Conservation (phyloP, 64 coral and sea anemone genomes). For the Catalaphyllia jardinei region DNA sequence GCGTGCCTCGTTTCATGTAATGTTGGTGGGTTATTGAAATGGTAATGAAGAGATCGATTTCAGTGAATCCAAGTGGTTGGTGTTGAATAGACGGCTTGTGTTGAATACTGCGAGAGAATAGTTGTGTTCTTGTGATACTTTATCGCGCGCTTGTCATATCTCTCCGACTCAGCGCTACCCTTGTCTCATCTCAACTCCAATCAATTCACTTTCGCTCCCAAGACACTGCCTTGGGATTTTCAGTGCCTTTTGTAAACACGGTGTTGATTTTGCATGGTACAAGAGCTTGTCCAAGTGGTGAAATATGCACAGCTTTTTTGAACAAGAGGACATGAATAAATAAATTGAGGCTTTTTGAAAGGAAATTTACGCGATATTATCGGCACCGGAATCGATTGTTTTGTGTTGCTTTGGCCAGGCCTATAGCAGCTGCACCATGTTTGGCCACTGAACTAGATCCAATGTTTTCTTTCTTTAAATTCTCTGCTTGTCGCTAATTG, state of each 20-base stretch:
- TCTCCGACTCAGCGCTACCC: conserved; percentile 16
- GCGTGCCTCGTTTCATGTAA: conserved; percentile 65
- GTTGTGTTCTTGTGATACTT: conserved; percentile 53
- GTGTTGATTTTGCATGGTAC: conserved; percentile 69
- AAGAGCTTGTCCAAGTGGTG: conserved; percentile 62
- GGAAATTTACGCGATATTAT: conserved; percentile 94
- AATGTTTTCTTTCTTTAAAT: conserved; percentile 37
- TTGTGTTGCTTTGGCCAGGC: conserved; percentile 71
- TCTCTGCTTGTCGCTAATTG: conserved; percentile 52
- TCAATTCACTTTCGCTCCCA: neutral
- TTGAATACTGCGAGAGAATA: conserved; percentile 69
- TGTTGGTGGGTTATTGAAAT: conserved; percentile 80
- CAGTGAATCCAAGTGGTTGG: conserved; percentile 74
- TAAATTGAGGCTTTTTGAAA: conserved; percentile 90
- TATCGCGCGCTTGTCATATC: conserved; percentile 36
- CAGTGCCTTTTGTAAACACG: conserved; percentile 60
- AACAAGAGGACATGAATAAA: conserved; percentile 92
- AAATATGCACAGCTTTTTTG: conserved; percentile 80
- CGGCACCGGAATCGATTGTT: conserved; percentile 68
- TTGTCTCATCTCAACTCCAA: neutral
- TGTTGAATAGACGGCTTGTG: conserved; percentile 77
- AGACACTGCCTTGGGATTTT: neutral
- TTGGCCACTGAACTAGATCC: conserved; percentile 72
- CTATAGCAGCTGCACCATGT: conserved; percentile 85
- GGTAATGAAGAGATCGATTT: conserved; percentile 91